These are phyloP conservation scores for Lordiphosa stackelbergi DNA, from an alignment of 1,140 invertebrate genomes.

Conservation along the genomic window DNA sequence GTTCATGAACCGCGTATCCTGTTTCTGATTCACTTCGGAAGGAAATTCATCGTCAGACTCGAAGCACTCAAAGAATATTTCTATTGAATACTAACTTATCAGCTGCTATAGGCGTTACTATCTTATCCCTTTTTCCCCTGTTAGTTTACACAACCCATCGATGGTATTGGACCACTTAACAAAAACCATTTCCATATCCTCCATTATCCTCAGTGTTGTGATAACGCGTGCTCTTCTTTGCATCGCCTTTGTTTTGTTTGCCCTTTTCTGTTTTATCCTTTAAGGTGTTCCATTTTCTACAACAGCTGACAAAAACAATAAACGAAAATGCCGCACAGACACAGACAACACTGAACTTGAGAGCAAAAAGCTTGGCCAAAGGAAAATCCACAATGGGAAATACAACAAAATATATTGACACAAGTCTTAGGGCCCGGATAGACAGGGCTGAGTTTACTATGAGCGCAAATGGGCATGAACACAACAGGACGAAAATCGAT, in stretches of 20 bases:
- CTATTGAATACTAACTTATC: too few relatives aligned
- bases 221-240: conserved; percentile 10
- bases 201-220: background rate
- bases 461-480: conserved; percentile 49
- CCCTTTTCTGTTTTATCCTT: conserved; percentile 11
- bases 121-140: too few relatives aligned
- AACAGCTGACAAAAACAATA: conserved; percentile 25
- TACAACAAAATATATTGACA: conserved; percentile 32
- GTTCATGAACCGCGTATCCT: too few relatives aligned
- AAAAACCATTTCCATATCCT: conserved; percentile 1
- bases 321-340: conserved; percentile 4
- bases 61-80: too few relatives aligned
- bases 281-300: conserved; percentile 9
- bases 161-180: too few relatives aligned
- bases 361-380: conserved; percentile 3
- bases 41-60: too few relatives aligned
- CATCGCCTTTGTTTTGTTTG: conserved; percentile 35
- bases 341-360: conserved; percentile 36
- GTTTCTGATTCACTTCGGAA: too few relatives aligned
- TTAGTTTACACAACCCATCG: too few relatives aligned
- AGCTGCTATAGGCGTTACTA: too few relatives aligned
- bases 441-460: conserved; percentile 35
- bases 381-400: conserved; percentile 24
- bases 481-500: conserved; percentile 61
- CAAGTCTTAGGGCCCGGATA: conserved; percentile 29